These are phyloP conservation scores for Sycophila texana DNA, from an alignment of 2,888 invertebrate genomes.

Conservation along the genomic window DNA sequence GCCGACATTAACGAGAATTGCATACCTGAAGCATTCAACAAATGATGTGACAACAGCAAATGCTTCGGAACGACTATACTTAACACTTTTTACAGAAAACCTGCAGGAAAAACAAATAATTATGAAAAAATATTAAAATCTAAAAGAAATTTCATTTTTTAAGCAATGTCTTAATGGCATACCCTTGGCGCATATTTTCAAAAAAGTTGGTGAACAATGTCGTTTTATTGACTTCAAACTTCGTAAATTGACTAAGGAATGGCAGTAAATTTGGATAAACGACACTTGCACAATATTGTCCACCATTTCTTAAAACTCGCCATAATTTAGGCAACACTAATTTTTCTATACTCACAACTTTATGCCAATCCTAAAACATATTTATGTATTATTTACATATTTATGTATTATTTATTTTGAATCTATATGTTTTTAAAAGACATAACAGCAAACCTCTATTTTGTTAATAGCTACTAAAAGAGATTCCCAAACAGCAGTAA, in stretches of 20 bases:
- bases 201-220: constrained; percentile 83
- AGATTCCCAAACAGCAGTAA: constrained; percentile 86
- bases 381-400: constrained; percentile 53
- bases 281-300: constrained; percentile 85
- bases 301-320: constrained; percentile 82
- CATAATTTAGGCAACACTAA: constrained; percentile 85
- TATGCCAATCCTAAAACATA: constrained; percentile 83
- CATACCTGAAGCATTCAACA: constrained; percentile 85
- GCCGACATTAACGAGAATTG: constrained; percentile 77
- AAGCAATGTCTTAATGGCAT: constrained; percentile 56
- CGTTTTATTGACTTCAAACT: constrained; percentile 76
- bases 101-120: constrained; percentile 72
- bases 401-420: not conserved
- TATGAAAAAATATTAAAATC: constrained; percentile 7
- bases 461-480: constrained; percentile 80
- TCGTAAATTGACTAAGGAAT: constrained; percentile 83
- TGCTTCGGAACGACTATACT: constrained; percentile 82
- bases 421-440: not conserved
- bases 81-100: constrained; percentile 79
- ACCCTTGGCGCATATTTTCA: constrained; percentile 83
- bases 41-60: constrained; percentile 82
- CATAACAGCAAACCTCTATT: constrained; percentile 76
- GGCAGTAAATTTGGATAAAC: constrained; percentile 87
- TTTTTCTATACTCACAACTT: constrained; percentile 84
- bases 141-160: too few species aligned